phyloP scores from a whole-genome alignment of 2,797 vertebrate species.

The Uromys caudimaculatus region DNA sequence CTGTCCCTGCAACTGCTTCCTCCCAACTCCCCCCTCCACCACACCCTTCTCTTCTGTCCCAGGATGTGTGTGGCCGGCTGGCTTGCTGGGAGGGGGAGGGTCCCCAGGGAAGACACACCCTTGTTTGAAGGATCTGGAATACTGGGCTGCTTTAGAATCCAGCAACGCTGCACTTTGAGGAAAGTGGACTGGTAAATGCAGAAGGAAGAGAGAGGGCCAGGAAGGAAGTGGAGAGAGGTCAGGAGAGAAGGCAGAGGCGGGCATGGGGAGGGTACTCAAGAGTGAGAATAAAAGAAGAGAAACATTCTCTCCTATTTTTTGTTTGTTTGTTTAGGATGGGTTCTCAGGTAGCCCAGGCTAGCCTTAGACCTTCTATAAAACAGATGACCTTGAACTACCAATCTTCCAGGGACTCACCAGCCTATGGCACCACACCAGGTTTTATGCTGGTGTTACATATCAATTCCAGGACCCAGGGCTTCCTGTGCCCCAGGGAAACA shows the following conservation, averaged over 20 bases:
- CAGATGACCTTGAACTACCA: background rate
- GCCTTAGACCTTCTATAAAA: background rate
- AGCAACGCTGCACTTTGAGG: background rate
- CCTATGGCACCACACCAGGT: background rate
- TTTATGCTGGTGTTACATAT: background rate
- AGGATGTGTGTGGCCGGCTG: background rate
- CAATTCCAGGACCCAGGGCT: background rate
- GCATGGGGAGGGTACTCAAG: too few species aligned
- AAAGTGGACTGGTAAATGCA: background rate
- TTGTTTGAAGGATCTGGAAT: background rate
- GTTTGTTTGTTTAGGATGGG: background rate
- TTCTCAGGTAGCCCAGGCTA: background rate
- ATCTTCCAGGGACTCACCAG: background rate
- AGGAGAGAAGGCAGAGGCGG: background rate
- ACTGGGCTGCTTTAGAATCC: background rate
- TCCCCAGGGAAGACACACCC: background rate
- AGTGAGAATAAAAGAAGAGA: background rate
- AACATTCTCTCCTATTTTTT: background rate
- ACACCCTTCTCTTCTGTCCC: background rate
- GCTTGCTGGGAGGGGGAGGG: background rate
- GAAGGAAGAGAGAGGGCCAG: background rate
- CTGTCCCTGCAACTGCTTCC: background rate
- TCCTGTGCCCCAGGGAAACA: background rate
- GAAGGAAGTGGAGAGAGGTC: fast-evolving
- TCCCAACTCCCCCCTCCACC: background rate